Evolutionary conservation across 2,888 invertebrate genomes (phyloP), one percentile per base, ranked within the genome.

Genomic region (Acrobeloides nanus): DNA sequence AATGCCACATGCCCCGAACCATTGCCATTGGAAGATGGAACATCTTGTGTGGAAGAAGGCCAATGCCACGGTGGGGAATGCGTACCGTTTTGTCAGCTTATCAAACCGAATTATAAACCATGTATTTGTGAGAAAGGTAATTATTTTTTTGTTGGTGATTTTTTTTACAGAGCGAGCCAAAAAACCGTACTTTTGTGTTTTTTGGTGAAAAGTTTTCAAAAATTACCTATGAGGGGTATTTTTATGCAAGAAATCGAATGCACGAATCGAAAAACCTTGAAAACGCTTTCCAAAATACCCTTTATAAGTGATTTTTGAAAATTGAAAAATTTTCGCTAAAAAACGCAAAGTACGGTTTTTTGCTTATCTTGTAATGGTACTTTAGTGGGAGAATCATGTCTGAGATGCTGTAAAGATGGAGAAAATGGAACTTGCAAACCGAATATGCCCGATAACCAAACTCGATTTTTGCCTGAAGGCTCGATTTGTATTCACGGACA

Each of bases 401-500:
- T 46, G 10, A 45, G 57, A 4, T 57, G 57, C 39, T 57, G 57
- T 26, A 48, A 56, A 4, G 26, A 34, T 12, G 26, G 27, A 7
- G 39, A 32, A 10, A 31, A 35, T 17, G 55, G 49, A 8, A 24
- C 38, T 18, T 57, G 57, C 24, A n/a, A n/a, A n/a, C n/a, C n/a
- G n/a, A n/a, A n/a, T n/a, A 12, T 8, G 20, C 61, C 57, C 3
- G 44, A 61, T 7, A 20, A 26, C 2, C 47, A 46, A 5, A 25
- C 17, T 29, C 44, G 46, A 1, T 32, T 38, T 25, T 41, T 58
- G n/a, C 37, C 42, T n/a, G 61, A 57, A 24, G 61, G 57, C 5
- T 53, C 57, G 15, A 61, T 57, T 29, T 57, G 57, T 31, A 52
- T 57, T 29, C 45, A 62, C 4, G 57, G 57, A 3, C 61, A 57